Evolutionary conservation across 2,113 vertebrate genomes (phyloP).

Genomic region (Capreolus pygargus): DNA sequence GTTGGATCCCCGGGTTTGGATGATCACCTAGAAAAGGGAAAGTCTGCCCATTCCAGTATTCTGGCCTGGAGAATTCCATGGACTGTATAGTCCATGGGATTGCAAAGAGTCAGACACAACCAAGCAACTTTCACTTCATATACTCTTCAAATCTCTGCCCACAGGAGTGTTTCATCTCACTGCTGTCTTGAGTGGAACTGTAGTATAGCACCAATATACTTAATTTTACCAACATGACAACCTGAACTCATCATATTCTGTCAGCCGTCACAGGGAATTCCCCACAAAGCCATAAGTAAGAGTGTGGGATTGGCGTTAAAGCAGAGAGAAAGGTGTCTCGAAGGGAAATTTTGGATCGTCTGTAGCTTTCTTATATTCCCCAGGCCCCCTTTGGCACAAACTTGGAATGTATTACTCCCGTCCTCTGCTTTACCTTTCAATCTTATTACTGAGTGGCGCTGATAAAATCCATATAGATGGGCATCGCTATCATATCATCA

Average conservation of each 20-base stretch:
- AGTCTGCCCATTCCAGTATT: not conserved
- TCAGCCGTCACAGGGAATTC: not conserved
- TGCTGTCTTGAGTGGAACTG: not conserved
- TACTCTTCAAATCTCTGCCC: not conserved
- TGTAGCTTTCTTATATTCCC: not conserved
- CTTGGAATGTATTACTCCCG: not conserved
- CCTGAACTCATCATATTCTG: not conserved
- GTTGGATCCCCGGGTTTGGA: not conserved
- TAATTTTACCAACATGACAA: not conserved
- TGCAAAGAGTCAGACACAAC: not conserved
- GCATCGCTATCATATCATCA: not conserved
- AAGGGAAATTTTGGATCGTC: not conserved
- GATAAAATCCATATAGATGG: not conserved
- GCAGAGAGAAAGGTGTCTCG: not conserved
- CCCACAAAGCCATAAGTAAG: not conserved
- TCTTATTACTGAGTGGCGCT: not conserved
- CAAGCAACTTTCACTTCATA: not conserved
- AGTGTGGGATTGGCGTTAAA: not conserved
- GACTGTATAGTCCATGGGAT: not conserved
- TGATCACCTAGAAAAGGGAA: not conserved
- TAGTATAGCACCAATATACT: not conserved
- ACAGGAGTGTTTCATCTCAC: not conserved
- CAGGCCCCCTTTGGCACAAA: not conserved
- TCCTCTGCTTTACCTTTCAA: not conserved
- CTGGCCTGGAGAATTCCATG: not conserved